Base-by-base conservation (phyloP, 2,797 vertebrate species). In the Crypturellus tataupa region DNA sequence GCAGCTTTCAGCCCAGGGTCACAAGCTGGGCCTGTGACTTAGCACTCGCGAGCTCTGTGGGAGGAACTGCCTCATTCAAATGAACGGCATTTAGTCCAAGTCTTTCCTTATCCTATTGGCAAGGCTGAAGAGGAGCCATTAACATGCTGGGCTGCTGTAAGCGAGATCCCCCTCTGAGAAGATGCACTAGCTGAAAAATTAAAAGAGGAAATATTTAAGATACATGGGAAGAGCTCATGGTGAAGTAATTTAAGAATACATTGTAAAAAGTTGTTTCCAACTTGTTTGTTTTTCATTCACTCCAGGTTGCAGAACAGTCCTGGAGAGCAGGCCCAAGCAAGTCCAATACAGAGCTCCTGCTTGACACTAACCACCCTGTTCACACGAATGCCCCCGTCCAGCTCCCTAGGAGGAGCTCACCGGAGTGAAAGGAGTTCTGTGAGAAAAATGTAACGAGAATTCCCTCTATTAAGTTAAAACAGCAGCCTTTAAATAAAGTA, bases 201-300 rank as follows among this genome's bases (percentile, higher is more conserved):
- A 78, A 81, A 20, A 64, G 10, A 17, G 21, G 20, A 87, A 90
- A 70, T 7, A 78, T 21, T 2, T 42, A 39, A 72, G 9, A 53
- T 2, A 23, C 5, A 37, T 5, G 23, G 8, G 3, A 44, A 80
- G 53, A 62, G 3, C 0, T 2, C 25, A 53, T 11, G 35, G 4
- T 46, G 4, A 80, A 83, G 49, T 46, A 69, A 86, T 10, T 24
- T 63, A 46, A 37, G 13, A 63, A 37, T 67, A 56, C 62, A 42
- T 55, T 56, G 9, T 18, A 65, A 27, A 49, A 76, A 55, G 33
- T 35, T 0, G 0, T 21, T 87, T 89, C 46, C 17, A 62, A 58
- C 6, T 55, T 70, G 10, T 37, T 78, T 76, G 10, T 4, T 83
- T 75, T 67, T 37, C 69, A 40, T 85, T 82, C 64, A 33, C 20